Base-by-base conservation (phyloP, 2,888 invertebrate species). In the Hydropsyche betteni region DNA sequence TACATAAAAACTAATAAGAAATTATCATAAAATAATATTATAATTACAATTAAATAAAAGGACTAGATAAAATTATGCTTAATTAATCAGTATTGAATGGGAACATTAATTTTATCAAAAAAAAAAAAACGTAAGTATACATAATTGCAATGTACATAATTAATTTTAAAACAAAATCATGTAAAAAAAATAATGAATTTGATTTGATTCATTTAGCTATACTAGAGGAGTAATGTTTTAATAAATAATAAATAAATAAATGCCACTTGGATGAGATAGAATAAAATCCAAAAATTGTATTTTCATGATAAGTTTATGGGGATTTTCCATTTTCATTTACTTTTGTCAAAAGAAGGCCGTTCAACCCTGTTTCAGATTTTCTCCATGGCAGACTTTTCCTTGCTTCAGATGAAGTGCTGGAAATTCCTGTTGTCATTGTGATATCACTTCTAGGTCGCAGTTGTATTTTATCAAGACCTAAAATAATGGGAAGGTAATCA, bases 401-500 rank as follows among this genome's bases (percentile, higher is more conserved):
- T 36, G 5, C 12, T 36, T 69, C 69, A 14, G 50, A 50, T 3
- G 16, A 16, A 14, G 69, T 8, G 50, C 69, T 50, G 38, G 69
- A 50, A 38, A 69, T 4, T 8, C 69, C 50, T 24, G 69, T 69
- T 5, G 50, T 16, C 44, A 50, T 69, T 10, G 69, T 72, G 10
- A 52, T 7, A 7, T 75, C 74, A 51, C 74, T 73, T 38, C 50
- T 73, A 10, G 55, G 51, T 33, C 68, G 51, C 2, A 14, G 33
- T 44, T 53, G 51, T 16, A 24, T 34, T 38, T 73, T 76, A 16
- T 75, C 78, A 24, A 78, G 44, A n/a, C 78, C 78, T 78, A 75
- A 53, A 78, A 78, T 69, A n/a, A 70, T 64, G 52, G 24, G 61
- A 68, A 51, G 69, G 68, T 10, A 61, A 61, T 61, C 61, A 61